Conservation (phyloP, 2,113 vertebrate genomes). For the Stigmatopora argus region DNA sequence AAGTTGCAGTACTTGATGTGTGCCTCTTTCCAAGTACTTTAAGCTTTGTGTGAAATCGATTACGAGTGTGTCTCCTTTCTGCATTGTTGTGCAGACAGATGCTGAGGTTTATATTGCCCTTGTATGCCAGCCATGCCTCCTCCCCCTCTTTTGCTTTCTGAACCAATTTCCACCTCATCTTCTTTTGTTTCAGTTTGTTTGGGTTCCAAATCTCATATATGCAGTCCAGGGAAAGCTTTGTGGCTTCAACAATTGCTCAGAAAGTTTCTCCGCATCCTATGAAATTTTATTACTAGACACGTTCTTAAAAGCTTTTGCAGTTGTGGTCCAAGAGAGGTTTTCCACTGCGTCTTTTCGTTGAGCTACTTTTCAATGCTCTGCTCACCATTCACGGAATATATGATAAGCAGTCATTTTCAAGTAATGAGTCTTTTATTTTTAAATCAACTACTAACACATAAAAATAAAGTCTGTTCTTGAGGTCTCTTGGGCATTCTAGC, state of each 20-base stretch:
- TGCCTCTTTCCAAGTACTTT: slow-evolving; percentile 60
- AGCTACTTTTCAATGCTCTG: not conserved
- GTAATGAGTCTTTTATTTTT: slow-evolving; percentile 22
- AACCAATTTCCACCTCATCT: slow-evolving; percentile 65
- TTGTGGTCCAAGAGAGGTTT: slow-evolving; percentile 45
- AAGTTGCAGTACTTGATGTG: slow-evolving; percentile 62
- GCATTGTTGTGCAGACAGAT: slow-evolving; percentile 63
- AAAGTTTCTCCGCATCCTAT: slow-evolving; percentile 51
- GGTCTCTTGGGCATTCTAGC: slow-evolving; percentile 31
- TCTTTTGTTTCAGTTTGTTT: slow-evolving; percentile 65
- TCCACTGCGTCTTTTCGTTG: slow-evolving; percentile 29
- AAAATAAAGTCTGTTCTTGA: slow-evolving; percentile 26
- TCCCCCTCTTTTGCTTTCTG: slow-evolving; percentile 54
- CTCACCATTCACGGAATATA: slow-evolving; percentile 16
- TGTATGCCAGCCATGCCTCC: slow-evolving; percentile 57
- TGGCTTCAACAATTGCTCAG: slow-evolving; percentile 54
- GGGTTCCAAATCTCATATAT: slow-evolving; percentile 57
- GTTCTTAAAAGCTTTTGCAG: slow-evolving; percentile 38
- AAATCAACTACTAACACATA: slow-evolving; percentile 13
- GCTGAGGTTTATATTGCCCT: slow-evolving; percentile 58
- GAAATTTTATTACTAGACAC: slow-evolving; percentile 56
- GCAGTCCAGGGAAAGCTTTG: slow-evolving; percentile 56
- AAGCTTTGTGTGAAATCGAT: slow-evolving; percentile 70
- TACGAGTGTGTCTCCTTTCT: slow-evolving; percentile 60
- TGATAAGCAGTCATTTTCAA: slow-evolving; percentile 3